These are phyloP conservation scores for Mystacides longicornis DNA, from an alignment of 2,888 invertebrate genomes.

Conservation along the genomic window DNA sequence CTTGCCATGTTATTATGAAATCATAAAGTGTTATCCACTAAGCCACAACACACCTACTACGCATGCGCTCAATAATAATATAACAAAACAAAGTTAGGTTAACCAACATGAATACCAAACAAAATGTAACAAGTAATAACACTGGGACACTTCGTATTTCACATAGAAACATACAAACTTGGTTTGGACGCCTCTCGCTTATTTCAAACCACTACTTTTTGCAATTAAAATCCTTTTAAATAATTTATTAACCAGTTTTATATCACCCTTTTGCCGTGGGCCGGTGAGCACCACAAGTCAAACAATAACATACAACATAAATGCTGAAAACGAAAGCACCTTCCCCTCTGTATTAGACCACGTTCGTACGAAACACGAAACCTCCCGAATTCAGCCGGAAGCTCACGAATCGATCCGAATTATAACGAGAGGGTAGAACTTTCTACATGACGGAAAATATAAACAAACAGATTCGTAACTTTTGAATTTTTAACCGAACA, in stretches of 20 bases:
- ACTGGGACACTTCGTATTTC: background rate
- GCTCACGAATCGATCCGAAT: slow-evolving; percentile 16
- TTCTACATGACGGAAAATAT: slow-evolving; percentile 5
- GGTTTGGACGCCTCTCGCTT: background rate
- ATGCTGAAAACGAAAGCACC: slow-evolving; percentile 25
- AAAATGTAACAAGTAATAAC: background rate
- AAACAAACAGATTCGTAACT: background rate
- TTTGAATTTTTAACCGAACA: background rate
- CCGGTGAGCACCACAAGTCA: slow-evolving; percentile 20
- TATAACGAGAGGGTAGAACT: slow-evolving; percentile 15
- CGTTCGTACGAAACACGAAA: slow-evolving; percentile 12
- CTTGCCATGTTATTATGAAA: slow-evolving; percentile 16
- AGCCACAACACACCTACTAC: slow-evolving; percentile 14
- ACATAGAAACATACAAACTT: background rate
- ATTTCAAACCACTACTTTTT: background rate
- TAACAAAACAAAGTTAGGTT: slow-evolving; percentile 16
- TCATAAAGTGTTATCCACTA: slow-evolving; percentile 17
- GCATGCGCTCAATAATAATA: slow-evolving; percentile 16
- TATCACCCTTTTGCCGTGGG: background rate
- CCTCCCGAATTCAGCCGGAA: slow-evolving; percentile 16
- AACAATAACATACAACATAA: slow-evolving; percentile 25
- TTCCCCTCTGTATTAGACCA: slow-evolving; percentile 14
- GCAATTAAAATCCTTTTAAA: background rate
- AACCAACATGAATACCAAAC: slow-evolving; percentile 14
- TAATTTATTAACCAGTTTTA: background rate